phyloP scores from a whole-genome alignment of 2,113 vertebrate genomes.

The Campylorhamphus procurvoides region DNA sequence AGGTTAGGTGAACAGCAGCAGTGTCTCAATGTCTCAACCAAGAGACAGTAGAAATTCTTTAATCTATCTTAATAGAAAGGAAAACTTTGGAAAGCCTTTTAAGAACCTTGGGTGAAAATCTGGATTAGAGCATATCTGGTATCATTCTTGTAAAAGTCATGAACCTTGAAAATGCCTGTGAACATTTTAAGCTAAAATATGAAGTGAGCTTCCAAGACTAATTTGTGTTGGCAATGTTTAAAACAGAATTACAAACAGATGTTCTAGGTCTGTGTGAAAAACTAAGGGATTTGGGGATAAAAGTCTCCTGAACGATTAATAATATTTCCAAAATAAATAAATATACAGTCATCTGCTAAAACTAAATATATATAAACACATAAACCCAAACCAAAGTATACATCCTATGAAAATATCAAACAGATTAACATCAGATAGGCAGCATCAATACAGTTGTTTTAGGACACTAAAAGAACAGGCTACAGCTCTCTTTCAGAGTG shows the following conservation, averaged over 20 bases:
- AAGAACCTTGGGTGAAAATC: background rate
- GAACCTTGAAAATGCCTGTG: background rate
- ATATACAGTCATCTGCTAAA: background rate
- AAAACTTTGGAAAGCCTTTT: background rate
- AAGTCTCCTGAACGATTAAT: background rate
- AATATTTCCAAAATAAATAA: slow-evolving; percentile 39
- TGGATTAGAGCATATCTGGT: background rate
- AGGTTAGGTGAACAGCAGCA: background rate
- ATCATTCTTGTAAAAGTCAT: background rate
- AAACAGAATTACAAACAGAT: slow-evolving; percentile 35
- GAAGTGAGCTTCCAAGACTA: background rate
- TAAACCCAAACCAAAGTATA: background rate
- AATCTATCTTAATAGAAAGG: background rate
- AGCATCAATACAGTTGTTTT: slow-evolving; percentile 5
- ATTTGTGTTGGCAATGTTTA: background rate
- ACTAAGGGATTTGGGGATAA: background rate
- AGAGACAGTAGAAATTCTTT: background rate
- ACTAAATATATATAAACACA: background rate
- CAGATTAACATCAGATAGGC: background rate
- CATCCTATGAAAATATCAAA: slow-evolving; percentile 8
- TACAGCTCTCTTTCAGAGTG: background rate
- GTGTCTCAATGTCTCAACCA: background rate
- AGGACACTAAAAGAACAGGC: background rate
- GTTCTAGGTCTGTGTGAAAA: background rate
- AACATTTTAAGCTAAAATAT: background rate